Evolutionary conservation across 1,140 invertebrate species (phyloP).

Genomic region (Lithobius niger): DNA sequence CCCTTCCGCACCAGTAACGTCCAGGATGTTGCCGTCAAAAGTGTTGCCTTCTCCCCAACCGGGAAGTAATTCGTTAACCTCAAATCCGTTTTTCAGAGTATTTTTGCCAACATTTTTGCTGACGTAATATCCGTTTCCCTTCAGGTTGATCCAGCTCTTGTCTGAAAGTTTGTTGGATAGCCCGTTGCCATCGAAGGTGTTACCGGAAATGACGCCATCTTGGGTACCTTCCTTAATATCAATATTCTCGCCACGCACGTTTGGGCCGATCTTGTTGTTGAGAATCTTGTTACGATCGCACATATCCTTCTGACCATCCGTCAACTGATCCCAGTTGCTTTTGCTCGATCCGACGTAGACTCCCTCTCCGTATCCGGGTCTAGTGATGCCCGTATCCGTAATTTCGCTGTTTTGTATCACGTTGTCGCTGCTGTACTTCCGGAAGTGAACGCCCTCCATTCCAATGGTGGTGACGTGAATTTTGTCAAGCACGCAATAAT

Average conservation of each 20-base stretch:
- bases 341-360: conserved; percentile 16
- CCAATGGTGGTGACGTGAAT: conserved; percentile 11
- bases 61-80: conserved; percentile 14
- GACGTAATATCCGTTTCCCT: conserved; percentile 15
- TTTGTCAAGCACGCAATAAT: conserved; percentile 13
- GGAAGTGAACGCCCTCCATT: conserved; percentile 17
- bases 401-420: conserved; percentile 10
- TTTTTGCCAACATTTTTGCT: conserved; percentile 13
- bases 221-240: conserved; percentile 18
- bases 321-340: conserved; percentile 13
- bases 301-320: conserved; percentile 9
- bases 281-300: conserved; percentile 15
- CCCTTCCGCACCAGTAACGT: neutral
- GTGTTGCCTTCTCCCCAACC: conserved; percentile 4
- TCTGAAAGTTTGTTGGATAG: conserved; percentile 15
- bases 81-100: conserved; percentile 14
- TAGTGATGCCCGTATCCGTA: conserved; percentile 11
- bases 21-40: neutral
- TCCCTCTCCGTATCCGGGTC: conserved; percentile 18
- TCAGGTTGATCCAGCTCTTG: conserved; percentile 19
- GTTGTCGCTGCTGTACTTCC: conserved; percentile 16
- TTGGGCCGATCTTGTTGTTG: conserved; percentile 16
- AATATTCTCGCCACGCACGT: conserved; percentile 15
- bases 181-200: conserved; percentile 14
- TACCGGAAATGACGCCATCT: conserved; percentile 13